Conservation (phyloP, 2,797 vertebrate species). For the Dermochelys coriacea region DNA sequence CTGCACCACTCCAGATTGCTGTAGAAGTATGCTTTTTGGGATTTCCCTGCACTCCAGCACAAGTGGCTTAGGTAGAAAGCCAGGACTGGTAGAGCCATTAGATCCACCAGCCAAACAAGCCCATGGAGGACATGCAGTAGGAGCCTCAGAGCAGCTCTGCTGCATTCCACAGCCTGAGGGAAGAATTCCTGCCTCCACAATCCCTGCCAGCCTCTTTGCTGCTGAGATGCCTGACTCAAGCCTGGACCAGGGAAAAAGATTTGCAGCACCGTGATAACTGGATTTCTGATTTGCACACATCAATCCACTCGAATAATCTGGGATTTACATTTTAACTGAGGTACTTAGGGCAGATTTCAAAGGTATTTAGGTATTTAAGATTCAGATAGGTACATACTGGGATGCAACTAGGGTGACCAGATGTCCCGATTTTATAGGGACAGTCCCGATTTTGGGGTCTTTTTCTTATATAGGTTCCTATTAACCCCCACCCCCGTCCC, state of each 20-base stretch:
- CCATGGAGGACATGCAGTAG: not conserved
- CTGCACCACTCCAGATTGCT: not conserved
- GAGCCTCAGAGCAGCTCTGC: not conserved
- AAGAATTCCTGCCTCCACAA: not conserved
- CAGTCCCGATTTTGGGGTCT: too few relatives aligned
- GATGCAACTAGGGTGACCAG: too few relatives aligned
- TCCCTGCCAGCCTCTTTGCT: not conserved
- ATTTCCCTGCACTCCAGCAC: not conserved
- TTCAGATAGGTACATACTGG: not conserved
- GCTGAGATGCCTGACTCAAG: slow-evolving; percentile 17
- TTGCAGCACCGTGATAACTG: slow-evolving; percentile 15
- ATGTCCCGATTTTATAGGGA: too few relatives aligned
- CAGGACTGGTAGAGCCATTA: not conserved
- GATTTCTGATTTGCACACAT: not conserved
- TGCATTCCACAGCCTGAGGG: not conserved
- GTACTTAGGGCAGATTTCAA: not conserved
- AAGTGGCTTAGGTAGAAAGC: not conserved
- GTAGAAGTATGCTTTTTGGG: not conserved
- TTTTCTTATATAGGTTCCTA: too few relatives aligned
- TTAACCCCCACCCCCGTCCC: too few relatives aligned
- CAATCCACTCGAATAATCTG: not conserved
- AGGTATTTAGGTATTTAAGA: not conserved
- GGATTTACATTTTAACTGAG: not conserved
- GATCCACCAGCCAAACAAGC: too few relatives aligned
- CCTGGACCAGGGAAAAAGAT: not conserved